These are phyloP conservation scores for Nomada ruficornis DNA, from an alignment of 2,888 invertebrate genomes.

Conservation along the genomic window DNA sequence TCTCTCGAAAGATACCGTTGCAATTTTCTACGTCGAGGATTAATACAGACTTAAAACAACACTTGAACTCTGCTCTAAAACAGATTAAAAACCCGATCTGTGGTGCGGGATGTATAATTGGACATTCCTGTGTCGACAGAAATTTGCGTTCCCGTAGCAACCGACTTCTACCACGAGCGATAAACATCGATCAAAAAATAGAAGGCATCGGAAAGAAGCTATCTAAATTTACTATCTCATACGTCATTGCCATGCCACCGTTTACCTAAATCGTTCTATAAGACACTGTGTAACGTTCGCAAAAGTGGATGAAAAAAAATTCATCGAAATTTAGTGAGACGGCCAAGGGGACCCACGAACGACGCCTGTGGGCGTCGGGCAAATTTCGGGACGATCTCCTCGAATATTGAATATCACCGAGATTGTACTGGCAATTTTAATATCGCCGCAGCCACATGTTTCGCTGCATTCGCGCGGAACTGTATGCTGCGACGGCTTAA, in stretches of 20 bases:
- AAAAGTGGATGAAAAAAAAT: background rate
- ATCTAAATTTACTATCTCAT: background rate
- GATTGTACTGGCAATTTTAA: slow-evolving; percentile 35
- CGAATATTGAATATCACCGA: slow-evolving; percentile 26
- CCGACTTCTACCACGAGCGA: background rate
- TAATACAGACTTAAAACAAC: background rate
- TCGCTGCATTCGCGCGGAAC: background rate
- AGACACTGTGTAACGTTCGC: background rate
- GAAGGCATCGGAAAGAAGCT: background rate
- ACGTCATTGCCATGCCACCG: background rate
- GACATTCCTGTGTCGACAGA: background rate
- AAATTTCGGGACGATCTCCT: slow-evolving; percentile 1
- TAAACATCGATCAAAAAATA: background rate
- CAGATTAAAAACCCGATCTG: background rate
- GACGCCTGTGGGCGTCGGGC: background rate
- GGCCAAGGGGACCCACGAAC: background rate
- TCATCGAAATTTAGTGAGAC: background rate
- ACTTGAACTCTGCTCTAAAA: background rate
- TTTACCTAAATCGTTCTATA: background rate
- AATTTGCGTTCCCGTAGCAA: background rate
- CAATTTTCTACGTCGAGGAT: background rate
- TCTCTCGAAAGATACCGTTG: background rate
- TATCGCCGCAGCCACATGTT: slow-evolving; percentile 32
- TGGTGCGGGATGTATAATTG: background rate
- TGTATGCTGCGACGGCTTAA: slow-evolving; percentile 22